phyloP scores from a whole-genome alignment of 1,140 invertebrate genomes.

The Cydia pomonella region DNA sequence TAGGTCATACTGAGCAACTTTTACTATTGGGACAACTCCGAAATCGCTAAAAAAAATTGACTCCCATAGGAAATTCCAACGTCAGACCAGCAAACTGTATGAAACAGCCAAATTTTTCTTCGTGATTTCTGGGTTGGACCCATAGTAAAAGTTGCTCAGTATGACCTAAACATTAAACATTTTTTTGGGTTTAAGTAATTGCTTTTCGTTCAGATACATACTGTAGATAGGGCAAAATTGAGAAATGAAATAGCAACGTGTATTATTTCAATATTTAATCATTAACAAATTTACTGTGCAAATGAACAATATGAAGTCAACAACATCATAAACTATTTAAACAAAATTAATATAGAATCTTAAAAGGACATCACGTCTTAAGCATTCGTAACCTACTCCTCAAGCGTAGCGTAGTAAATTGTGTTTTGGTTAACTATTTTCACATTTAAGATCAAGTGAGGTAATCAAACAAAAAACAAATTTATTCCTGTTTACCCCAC shows the following conservation, averaged over 20 bases:
- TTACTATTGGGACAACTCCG: too few relatives aligned
- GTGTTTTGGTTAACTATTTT: constrained; percentile 36
- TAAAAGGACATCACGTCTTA: constrained; percentile 40
- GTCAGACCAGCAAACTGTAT: too few relatives aligned
- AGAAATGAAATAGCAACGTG: constrained; percentile 3
- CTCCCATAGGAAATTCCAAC: too few relatives aligned
- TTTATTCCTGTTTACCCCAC: not conserved
- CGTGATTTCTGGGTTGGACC: too few relatives aligned
- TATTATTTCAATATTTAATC: constrained; percentile 64
- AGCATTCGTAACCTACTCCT: constrained; percentile 32
- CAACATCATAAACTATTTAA: constrained; percentile 74
- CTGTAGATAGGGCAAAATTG: too few relatives aligned
- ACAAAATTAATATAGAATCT: constrained; percentile 70
- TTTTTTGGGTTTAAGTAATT: too few relatives aligned
- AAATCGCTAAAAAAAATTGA: too few relatives aligned
- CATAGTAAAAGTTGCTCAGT: too few relatives aligned
- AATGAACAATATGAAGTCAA: constrained; percentile 69
- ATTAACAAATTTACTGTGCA: constrained; percentile 71
- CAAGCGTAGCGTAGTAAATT: constrained; percentile 21
- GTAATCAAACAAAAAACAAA: not conserved
- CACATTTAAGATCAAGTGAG: constrained; percentile 26
- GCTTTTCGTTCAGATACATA: too few relatives aligned
- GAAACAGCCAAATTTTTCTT: too few relatives aligned
- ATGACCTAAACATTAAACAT: too few relatives aligned
- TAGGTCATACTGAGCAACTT: too few relatives aligned